Conservation (phyloP, 2,888 invertebrate species). For the Dasypolia templi region DNA sequence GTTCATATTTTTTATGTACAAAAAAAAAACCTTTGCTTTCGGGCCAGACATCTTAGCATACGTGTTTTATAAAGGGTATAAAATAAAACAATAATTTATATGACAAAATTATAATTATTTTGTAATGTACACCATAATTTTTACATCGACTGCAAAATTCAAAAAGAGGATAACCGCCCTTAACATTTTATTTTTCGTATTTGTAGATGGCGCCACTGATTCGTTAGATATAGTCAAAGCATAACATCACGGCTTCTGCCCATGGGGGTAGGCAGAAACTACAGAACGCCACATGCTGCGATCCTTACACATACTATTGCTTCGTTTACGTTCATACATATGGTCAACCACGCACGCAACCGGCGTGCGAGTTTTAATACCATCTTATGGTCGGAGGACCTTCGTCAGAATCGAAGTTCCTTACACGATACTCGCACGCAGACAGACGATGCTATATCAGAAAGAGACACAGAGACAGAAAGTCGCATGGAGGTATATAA, state of each 20-base stretch:
- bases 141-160: slow-evolving; percentile 28
- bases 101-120: slow-evolving; percentile 41
- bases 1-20: too few species aligned
- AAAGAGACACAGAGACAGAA: too few species aligned
- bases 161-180: slow-evolving; percentile 24
- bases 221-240: background rate
- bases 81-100: slow-evolving; percentile 29
- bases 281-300: background rate
- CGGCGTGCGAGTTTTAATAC: too few species aligned
- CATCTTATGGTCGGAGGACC: too few species aligned
- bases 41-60: background rate
- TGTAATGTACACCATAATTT: slow-evolving; percentile 38
- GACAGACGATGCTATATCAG: too few species aligned
- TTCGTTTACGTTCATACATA: background rate
- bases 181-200: background rate
- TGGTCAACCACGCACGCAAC: too few species aligned
- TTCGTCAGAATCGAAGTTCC: too few species aligned
- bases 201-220: slow-evolving; percentile 7
- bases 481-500: too few species aligned
- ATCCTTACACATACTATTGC: background rate
- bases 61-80: background rate
- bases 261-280: background rate
- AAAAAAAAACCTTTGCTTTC: background rate
- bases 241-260: background rate
- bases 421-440: too few species aligned